Evolutionary conservation across 1,140 invertebrate genomes (phyloP).

Genomic region (Camponotus pennsylvanicus): DNA sequence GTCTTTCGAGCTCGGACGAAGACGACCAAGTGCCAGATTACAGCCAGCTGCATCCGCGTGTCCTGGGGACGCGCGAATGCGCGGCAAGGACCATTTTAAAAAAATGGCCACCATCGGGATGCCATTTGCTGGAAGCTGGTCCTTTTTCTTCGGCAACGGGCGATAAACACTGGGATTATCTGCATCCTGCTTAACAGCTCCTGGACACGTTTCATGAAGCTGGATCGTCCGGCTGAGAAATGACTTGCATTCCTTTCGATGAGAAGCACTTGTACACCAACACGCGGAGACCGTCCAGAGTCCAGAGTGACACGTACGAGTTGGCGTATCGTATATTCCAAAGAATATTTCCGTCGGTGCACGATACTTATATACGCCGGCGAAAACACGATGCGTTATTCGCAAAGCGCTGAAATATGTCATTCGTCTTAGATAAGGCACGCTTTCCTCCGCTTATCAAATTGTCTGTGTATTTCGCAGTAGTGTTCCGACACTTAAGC

Average conservation of each 20-base stretch:
- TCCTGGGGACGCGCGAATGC: neutral
- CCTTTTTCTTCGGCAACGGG: slow-evolving; percentile 66
- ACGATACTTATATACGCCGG: slow-evolving; percentile 54
- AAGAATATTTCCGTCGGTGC: slow-evolving; percentile 67
- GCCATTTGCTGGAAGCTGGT: slow-evolving; percentile 66
- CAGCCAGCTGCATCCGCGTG: slow-evolving; percentile 47
- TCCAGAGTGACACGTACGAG: slow-evolving; percentile 40
- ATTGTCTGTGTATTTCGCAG: neutral
- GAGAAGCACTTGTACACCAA: slow-evolving; percentile 32
- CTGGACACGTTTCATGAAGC: slow-evolving; percentile 65
- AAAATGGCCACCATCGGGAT: slow-evolving; percentile 55
- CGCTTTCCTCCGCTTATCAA: slow-evolving; percentile 18
- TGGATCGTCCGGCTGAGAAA: slow-evolving; percentile 35
- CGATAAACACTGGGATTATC: slow-evolving; percentile 82
- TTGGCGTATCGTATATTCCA: slow-evolving; percentile 69
- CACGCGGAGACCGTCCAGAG: neutral
- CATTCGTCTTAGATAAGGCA: slow-evolving; percentile 44
- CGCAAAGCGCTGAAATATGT: slow-evolving; percentile 64
- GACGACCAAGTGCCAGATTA: slow-evolving; percentile 45
- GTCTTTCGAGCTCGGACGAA: slow-evolving; percentile 20
- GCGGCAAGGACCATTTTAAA: neutral
- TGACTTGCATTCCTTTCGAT: slow-evolving; percentile 64
- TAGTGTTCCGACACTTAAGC: neutral
- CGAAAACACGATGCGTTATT: slow-evolving; percentile 32
- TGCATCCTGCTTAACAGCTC: slow-evolving; percentile 69